A percentile compares a stretch with the other conserved stretches of the same genome.
Conservation (phyloP, 2,797 vertebrate genomes). For the Esox lucius region DNA sequence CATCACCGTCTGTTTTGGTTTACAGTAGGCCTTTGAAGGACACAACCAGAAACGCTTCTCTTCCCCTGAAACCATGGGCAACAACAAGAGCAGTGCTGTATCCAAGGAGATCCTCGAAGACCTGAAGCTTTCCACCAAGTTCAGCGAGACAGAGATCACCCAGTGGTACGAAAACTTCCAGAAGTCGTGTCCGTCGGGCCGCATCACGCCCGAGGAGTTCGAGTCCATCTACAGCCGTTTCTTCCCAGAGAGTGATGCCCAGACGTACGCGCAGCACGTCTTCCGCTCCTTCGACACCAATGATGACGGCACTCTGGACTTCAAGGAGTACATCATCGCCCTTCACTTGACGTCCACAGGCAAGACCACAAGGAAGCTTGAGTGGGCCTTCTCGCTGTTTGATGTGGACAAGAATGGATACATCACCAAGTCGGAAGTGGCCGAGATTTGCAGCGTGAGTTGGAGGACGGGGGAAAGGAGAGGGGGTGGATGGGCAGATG, state of each 20-base stretch:
- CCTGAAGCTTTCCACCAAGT: slow-evolving; percentile 76
- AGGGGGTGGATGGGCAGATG: not conserved
- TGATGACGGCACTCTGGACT: slow-evolving; percentile 76
- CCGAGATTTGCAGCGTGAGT: slow-evolving; percentile 77
- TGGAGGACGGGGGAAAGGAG: not conserved
- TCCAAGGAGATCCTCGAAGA: slow-evolving; percentile 78
- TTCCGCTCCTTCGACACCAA: slow-evolving; percentile 80
- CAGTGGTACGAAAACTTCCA: slow-evolving; percentile 80
- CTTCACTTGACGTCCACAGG: slow-evolving; percentile 79
- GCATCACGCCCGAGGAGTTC: slow-evolving; percentile 69
- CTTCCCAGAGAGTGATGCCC: slow-evolving; percentile 75
- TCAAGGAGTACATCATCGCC: slow-evolving; percentile 79
- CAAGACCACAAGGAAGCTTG: slow-evolving; percentile 71
- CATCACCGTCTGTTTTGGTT: not conserved
- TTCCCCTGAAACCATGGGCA: slow-evolving; percentile 64
- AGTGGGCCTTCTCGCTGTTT: slow-evolving; percentile 79
- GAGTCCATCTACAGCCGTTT: slow-evolving; percentile 75
- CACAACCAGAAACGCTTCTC: not conserved
- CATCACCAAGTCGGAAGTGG: slow-evolving; percentile 76
- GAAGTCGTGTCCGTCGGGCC: slow-evolving; percentile 73
- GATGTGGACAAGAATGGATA: slow-evolving; percentile 80
- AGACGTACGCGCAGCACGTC: slow-evolving; percentile 73
- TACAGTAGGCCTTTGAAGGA: not conserved
- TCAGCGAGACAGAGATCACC: slow-evolving; percentile 70
- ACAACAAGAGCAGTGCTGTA: slow-evolving; percentile 69